phyloP scores from a whole-genome alignment of 2,888 invertebrate genomes.

The Lasius fuliginosus region DNA sequence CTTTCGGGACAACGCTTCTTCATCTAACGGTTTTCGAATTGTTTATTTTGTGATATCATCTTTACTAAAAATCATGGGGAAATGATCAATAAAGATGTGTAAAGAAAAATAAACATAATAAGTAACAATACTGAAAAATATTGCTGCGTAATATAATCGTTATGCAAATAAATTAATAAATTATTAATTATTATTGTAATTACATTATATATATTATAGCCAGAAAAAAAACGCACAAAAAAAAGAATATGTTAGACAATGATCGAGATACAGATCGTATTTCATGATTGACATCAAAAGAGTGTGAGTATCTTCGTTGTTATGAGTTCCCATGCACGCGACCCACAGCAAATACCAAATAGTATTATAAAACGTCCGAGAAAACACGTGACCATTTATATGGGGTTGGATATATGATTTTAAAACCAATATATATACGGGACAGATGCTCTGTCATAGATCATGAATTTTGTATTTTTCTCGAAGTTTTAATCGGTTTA shows the following conservation, averaged over 20 bases:
- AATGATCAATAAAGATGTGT: background rate
- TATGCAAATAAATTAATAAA: background rate
- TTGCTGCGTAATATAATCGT: background rate
- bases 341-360: conserved; percentile 65
- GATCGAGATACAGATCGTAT: conserved; percentile 19
- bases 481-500: background rate
- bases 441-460: conserved; percentile 74
- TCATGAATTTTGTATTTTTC: conserved; percentile 55
- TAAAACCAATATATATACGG: conserved; percentile 72
- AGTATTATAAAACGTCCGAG: conserved; percentile 61
- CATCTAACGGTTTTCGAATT: conserved; percentile 41
- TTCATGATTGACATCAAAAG: conserved; percentile 45
- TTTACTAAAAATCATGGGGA: background rate
- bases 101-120: background rate
- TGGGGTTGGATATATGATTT: conserved; percentile 65
- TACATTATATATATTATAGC: background rate
- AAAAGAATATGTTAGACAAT: background rate
- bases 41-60: background rate
- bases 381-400: conserved; percentile 65
- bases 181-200: conserved; percentile 1
- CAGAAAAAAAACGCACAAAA: background rate
- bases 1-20: conserved; percentile 50
- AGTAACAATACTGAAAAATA: background rate
- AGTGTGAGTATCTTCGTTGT: conserved; percentile 69
- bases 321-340: conserved; percentile 68